These are phyloP conservation scores for Phasianus colchicus DNA, from an alignment of 2,113 vertebrate species.

Conservation along the genomic window DNA sequence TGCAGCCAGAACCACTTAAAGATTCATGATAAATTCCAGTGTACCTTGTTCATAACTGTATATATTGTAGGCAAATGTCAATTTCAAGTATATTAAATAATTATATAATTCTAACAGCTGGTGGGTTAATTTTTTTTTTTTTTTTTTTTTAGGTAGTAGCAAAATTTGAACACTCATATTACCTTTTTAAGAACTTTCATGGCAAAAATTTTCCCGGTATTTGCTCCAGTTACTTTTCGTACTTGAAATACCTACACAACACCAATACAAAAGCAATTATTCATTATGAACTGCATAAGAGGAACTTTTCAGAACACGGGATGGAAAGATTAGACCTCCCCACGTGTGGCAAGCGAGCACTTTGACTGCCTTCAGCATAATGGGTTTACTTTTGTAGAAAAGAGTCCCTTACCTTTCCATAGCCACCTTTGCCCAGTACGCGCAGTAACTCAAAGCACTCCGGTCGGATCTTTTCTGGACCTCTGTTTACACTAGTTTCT, in stretches of 20 bases:
- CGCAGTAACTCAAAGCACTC: conserved; percentile 98
- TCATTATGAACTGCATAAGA: not conserved
- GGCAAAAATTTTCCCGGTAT: conserved; percentile 96
- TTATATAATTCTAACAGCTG: not conserved
- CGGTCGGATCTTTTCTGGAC: conserved; percentile 95
- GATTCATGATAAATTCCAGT: not conserved
- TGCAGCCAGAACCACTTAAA: not conserved
- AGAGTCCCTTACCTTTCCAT: conserved; percentile 91
- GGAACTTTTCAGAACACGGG: not conserved
- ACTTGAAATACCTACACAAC: conserved; percentile 95
- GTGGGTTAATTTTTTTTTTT: not conserved
- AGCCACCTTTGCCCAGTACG: conserved; percentile 97
- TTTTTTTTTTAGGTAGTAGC: not conserved
- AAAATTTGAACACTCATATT: not conserved
- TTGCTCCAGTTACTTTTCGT: conserved; percentile 92
- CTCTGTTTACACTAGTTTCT: conserved; percentile 97
- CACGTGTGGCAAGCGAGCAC: not conserved
- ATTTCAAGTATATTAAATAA: not conserved
- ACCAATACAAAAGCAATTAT: conserved; percentile 8
- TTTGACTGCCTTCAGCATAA: accelerated
- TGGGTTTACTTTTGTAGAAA: not conserved
- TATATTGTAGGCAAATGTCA: not conserved
- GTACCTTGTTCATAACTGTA: not conserved
- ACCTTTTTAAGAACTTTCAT: conserved; percentile 99
- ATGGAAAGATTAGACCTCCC: not conserved